Evolutionary conservation across 2,888 invertebrate species (phyloP).

Genomic region (Plebejus melissa): DNA sequence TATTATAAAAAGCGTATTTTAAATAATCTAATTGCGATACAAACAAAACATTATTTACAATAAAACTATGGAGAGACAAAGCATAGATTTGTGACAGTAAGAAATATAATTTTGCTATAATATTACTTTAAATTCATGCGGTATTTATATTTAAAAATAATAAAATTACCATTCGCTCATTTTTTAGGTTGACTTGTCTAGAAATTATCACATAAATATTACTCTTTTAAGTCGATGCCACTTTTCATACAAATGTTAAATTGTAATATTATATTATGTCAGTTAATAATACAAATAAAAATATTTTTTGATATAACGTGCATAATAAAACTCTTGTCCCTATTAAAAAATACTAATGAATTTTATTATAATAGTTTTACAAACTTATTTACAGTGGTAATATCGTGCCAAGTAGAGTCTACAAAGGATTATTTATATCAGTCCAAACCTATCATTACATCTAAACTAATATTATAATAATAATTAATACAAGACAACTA

Average conservation of each 20-base stretch:
- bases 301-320: not conserved
- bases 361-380: not conserved
- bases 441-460: not conserved
- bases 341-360: not conserved
- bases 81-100: conserved; percentile 33
- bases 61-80: conserved; percentile 32
- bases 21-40: conserved; percentile 53
- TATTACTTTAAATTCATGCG: not conserved
- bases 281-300: not conserved
- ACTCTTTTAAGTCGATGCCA: not conserved
- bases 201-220: not conserved
- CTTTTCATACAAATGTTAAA: not conserved
- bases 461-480: conserved; percentile 12
- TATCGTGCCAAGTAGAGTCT: not conserved
- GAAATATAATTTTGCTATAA: not conserved
- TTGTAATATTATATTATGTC: not conserved
- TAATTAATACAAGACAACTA: not conserved
- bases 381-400: conserved; percentile 2
- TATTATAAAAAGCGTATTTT: conserved; percentile 62
- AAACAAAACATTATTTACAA: conserved; percentile 43
- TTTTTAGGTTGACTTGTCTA: not conserved
- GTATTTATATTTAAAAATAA: not conserved
- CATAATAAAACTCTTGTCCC: not conserved
- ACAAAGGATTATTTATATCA: not conserved
- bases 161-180: not conserved